Evolutionary conservation across 2,113 vertebrate genomes (phyloP), one percentile per base, ranked within the genome.

Genomic region (Urocitellus parryii): DNA sequence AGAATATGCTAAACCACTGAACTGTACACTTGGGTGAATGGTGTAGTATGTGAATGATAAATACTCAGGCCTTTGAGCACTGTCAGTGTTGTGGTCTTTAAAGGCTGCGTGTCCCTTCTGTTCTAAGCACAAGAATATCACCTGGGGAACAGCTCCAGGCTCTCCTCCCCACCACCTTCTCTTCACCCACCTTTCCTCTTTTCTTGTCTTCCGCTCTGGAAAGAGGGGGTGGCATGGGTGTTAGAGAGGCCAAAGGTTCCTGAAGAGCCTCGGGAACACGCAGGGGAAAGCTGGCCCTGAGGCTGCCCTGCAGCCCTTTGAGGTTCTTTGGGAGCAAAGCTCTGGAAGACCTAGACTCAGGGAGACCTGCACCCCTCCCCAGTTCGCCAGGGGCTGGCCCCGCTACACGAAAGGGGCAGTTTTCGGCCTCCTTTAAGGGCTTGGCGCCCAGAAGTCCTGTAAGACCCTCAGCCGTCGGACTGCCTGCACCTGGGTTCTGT

Each of bases 31-130:
- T 2, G 37, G 27, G 37, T 32, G 74, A 29, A 9, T 34, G 45
- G 45, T 0, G 58, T 24, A 61, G 58, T 61, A 12, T 61, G 7
- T 24, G 17, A 0, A 39, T 42, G 25, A 29, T 0, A 22, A 2
- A 10, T 22, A 20, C 4, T 9, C 7, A 27, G 53, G 32, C 17
- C 37, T 37, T 6, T 5, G 70, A 82, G 58, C 29, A 0, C 39
- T 7, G 39, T 18, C 18, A 0, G 37, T 6, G 17, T 2, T 27
- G 32, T 8, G 6, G 34, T 8, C 22, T 48, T 70, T 2, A 34
- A 12, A 61, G 27, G 22, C 11, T 14, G 4, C 11, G 4, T 8
- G 2, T 22, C 48, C 12, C 22, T 68, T 74, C 39, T 22, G 20
- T 45, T 76, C 25, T 8, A 58, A n/a, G 77, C 0, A 1, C 70